Percentiles rank a stretch among this genome's conserved stretches.
phyloP scores from a whole-genome alignment of 2,797 vertebrate species.

The Liasis olivaceus region DNA sequence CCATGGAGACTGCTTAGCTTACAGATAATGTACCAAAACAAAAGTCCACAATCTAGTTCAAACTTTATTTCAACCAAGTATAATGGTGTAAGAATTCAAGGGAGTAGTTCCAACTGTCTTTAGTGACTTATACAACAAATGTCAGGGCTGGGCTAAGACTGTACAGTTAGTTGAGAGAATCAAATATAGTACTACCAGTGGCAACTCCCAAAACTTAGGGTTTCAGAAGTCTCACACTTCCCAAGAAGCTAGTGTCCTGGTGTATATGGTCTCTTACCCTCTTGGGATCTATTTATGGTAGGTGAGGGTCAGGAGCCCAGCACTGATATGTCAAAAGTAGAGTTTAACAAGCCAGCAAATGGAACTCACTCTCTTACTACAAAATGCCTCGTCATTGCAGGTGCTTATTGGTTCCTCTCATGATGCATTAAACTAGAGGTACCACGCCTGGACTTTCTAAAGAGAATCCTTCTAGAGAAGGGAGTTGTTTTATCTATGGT shows the following conservation, averaged over 20 bases:
- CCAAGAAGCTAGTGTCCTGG: neutral
- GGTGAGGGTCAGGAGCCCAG: neutral
- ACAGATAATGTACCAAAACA: neutral
- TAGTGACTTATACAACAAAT: neutral
- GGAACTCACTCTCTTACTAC: neutral
- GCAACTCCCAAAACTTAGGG: neutral
- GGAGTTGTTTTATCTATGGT: neutral
- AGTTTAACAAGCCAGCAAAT: neutral
- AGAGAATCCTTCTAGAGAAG: neutral
- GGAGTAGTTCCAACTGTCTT: neutral
- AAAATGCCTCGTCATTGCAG: neutral
- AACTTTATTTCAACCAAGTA: neutral
- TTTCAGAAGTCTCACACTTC: neutral
- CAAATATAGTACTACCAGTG: neutral
- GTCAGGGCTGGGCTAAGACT: neutral
- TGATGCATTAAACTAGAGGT: neutral
- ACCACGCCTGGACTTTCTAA: neutral
- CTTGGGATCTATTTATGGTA: neutral
- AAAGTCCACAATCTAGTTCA: neutral
- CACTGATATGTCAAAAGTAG: neutral
- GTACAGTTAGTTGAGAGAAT: neutral
- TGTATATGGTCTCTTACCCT: neutral
- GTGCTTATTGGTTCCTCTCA: no score
- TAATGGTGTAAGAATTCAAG: neutral
- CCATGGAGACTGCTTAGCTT: neutral